Evolutionary conservation across 2,797 vertebrate genomes (phyloP).

Genomic region (Lepus oiostolus): DNA sequence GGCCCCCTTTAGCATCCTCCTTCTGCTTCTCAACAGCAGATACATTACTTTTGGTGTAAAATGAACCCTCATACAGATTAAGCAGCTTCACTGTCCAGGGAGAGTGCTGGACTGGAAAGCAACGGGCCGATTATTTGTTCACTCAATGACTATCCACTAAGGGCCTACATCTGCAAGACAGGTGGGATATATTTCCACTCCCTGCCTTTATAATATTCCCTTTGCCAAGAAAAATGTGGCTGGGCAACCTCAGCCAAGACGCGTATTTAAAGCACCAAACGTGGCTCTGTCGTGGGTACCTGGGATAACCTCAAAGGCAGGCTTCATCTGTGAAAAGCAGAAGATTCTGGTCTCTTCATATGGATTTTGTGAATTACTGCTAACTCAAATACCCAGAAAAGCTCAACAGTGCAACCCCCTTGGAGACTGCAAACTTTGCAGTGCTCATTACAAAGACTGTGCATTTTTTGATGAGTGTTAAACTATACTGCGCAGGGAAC

Average conservation of each 20-base stretch:
- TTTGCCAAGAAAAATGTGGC: slow-evolving; percentile 13
- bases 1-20: not conserved
- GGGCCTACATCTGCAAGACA: not conserved
- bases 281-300: not conserved
- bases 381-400: slow-evolving; percentile 68
- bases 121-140: slow-evolving; percentile 49
- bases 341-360: slow-evolving; percentile 50
- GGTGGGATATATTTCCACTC: not conserved
- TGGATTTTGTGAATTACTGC: slow-evolving; percentile 52
- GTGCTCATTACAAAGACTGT: slow-evolving; percentile 66
- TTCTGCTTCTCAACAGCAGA: not conserved
- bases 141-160: slow-evolving; percentile 46
- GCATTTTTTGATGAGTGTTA: slow-evolving; percentile 70
- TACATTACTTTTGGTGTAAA: slow-evolving; percentile 68
- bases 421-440: slow-evolving; percentile 66
- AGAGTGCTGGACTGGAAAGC: not conserved
- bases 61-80: slow-evolving; percentile 46
- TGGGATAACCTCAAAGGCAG: not conserved
- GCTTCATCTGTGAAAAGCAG: slow-evolving; percentile 23
- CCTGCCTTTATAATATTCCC: not conserved
- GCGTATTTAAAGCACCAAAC: not conserved
- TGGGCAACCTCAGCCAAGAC: not conserved
- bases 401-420: slow-evolving; percentile 57
- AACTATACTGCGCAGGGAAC: slow-evolving; percentile 65
- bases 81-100: slow-evolving; percentile 56